Evolutionary conservation across 2,797 vertebrate genomes (phyloP).

Genomic region (Brotula barbata): DNA sequence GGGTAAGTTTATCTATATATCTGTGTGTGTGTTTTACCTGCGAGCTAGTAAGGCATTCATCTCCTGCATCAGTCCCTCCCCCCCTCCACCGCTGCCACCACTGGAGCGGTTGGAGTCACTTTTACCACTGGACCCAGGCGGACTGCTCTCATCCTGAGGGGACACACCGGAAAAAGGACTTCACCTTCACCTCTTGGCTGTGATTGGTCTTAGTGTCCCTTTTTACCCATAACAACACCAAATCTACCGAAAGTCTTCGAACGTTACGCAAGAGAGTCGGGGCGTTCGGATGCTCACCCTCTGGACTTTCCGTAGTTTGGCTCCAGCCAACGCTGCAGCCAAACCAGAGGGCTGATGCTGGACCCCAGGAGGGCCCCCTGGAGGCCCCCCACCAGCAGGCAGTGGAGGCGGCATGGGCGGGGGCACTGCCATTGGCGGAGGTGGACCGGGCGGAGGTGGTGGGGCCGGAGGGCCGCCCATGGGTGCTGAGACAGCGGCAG

Average conservation of each 20-base stretch:
- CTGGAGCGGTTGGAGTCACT: slow-evolving; percentile 94
- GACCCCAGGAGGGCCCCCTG: slow-evolving; percentile 81
- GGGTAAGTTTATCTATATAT: background rate
- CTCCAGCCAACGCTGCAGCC: slow-evolving; percentile 94
- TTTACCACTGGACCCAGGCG: slow-evolving; percentile 88
- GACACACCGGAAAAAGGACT: slow-evolving; percentile 17
- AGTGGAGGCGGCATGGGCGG: slow-evolving; percentile 86
- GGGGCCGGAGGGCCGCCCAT: slow-evolving; percentile 88
- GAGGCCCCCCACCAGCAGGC: slow-evolving; percentile 80
- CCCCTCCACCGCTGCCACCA: slow-evolving; percentile 84
- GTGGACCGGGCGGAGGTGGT: slow-evolving; percentile 81
- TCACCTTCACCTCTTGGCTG: too few relatives aligned
- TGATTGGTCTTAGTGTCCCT: background rate
- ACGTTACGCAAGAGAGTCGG: too few relatives aligned
- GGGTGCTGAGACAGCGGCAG: slow-evolving; percentile 74
- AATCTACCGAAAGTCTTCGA: background rate
- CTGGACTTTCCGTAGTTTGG: slow-evolving; percentile 95
- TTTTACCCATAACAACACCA: background rate
- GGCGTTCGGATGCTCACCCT: slow-evolving; percentile 91
- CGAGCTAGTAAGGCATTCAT: slow-evolving; percentile 99
- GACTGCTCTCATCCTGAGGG: slow-evolving; percentile 90
- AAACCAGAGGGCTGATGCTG: slow-evolving; percentile 85
- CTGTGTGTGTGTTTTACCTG: slow-evolving; percentile 79
- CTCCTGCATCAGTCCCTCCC: slow-evolving; percentile 98
- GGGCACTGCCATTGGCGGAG: slow-evolving; percentile 77